These are phyloP conservation scores for Scaptomyza flava DNA, from an alignment of 2,888 invertebrate genomes.

Conservation along the genomic window DNA sequence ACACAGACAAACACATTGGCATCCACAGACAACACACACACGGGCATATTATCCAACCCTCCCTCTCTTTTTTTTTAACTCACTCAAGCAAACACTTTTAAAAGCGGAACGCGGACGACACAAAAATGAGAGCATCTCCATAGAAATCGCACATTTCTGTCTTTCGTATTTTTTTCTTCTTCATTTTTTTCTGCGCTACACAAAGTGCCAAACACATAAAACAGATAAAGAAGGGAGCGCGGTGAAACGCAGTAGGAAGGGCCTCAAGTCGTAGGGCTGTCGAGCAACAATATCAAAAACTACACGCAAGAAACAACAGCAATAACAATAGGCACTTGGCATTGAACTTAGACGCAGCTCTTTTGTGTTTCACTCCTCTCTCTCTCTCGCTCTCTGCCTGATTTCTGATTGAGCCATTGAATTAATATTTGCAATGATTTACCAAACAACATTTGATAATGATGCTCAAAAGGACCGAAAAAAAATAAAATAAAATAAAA, in stretches of 20 bases:
- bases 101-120: constrained; percentile 27
- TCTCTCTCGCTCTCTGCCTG: constrained; percentile 7
- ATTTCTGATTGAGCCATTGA: constrained; percentile 72
- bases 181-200: constrained; percentile 46
- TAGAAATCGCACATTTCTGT: constrained; percentile 50
- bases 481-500: not conserved
- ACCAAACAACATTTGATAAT: constrained; percentile 72
- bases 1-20: constrained; percentile 13
- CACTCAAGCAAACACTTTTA: constrained; percentile 5
- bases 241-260: not conserved
- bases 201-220: constrained; percentile 63
- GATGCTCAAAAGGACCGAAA: constrained; percentile 39
- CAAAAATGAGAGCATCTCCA: constrained; percentile 52
- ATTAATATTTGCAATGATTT: constrained; percentile 76
- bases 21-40: constrained; percentile 10
- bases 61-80: not conserved
- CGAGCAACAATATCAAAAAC: constrained; percentile 27
- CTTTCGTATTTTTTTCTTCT: constrained; percentile 16
- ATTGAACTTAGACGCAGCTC: constrained; percentile 69
- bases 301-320: constrained; percentile 32
- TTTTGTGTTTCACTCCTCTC: constrained; percentile 30
- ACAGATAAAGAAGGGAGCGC: constrained; percentile 24
- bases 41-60: not conserved
- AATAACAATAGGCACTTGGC: constrained; percentile 63
- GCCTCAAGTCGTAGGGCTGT: constrained; percentile 55